Evolutionary conservation across 2,888 invertebrate genomes (phyloP).

Genomic region (Phortica magna): DNA sequence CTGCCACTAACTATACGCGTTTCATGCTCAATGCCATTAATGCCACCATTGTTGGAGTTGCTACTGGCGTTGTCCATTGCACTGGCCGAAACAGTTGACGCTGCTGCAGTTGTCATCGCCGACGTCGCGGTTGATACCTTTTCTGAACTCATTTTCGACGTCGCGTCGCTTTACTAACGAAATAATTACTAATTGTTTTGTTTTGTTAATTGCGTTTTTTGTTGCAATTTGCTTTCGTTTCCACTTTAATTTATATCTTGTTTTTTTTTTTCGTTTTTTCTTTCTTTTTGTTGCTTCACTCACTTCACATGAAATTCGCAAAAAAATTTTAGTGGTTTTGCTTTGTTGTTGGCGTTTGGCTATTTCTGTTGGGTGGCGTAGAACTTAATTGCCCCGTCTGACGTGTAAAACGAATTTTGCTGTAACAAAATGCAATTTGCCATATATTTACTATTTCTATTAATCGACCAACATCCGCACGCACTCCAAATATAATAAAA

Average conservation of each 20-base stretch:
- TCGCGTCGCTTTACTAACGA: background rate
- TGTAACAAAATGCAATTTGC: conserved; percentile 1
- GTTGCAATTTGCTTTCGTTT: conserved; percentile 9
- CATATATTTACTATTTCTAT: conserved; percentile 24
- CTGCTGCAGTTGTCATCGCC: background rate
- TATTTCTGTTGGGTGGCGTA: background rate
- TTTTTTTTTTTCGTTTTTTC: background rate
- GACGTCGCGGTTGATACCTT: background rate
- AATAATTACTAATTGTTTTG: conserved; percentile 10
- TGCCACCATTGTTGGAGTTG: background rate
- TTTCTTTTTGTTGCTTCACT: background rate
- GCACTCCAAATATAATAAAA: no score
- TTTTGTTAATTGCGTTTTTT: background rate
- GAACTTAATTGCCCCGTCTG: background rate
- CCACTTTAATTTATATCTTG: background rate
- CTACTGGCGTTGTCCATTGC: background rate
- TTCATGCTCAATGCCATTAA: conserved; percentile 13
- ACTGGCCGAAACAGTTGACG: background rate
- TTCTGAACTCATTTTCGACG: conserved; percentile 12
- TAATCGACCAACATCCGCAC: no score
- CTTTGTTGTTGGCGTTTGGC: background rate
- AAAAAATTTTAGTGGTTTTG: background rate
- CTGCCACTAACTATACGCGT: background rate
- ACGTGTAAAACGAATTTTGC: background rate
- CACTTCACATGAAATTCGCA: conserved; percentile 1